Evolutionary conservation across 1,140 invertebrate genomes (phyloP), one percentile per base, ranked within the genome.

Genomic region (Caenorhabditis latens): DNA sequence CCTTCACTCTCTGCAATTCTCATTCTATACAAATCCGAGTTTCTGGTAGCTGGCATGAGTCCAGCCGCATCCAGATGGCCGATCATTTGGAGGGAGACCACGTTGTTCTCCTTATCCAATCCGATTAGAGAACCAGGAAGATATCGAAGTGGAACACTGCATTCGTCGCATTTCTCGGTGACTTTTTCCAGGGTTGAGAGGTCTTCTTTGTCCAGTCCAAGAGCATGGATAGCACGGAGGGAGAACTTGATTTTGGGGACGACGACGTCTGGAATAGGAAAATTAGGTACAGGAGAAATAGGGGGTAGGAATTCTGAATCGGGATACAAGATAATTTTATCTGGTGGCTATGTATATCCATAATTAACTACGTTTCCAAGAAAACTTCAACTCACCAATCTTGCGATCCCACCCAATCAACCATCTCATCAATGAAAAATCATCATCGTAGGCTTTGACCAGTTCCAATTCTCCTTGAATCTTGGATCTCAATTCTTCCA

Each of bases 31-130:
- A 91, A 88, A 84, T 91, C 90, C 2, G 87, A 89, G 48, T 92
- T 91, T 57, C 71, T 86, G 7, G 89, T 87, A 24, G 83, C 85
- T 65, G 75, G 83, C 63, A 91, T 65, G 19, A 91, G 65, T 8
- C 90, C 90, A 63, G 85, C 53, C 16, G 88, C 90, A 87, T 91
- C 90, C 7, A 91, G 57, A 13, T 83, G 57, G 21, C 90, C 90
- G 24, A 91, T 83, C 65, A 67, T 63, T 85, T 92, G 91, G 14
- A 92, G 53, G 43, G 79, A 83, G 14, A 91, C 42, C n/a, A 91
- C 86, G 65, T 91, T 91, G 19, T 90, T 90, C n/a, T 91, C 91
- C 14, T 89, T 86, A 84, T 91, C 91, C 42, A 88, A 88, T 42
- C 91, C 89, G 42, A 91, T 89, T 11, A 92, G 65, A 53, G 90